Evolutionary conservation across 2,888 invertebrate species (phyloP).

Genomic region (Euplagia quadripunctaria): DNA sequence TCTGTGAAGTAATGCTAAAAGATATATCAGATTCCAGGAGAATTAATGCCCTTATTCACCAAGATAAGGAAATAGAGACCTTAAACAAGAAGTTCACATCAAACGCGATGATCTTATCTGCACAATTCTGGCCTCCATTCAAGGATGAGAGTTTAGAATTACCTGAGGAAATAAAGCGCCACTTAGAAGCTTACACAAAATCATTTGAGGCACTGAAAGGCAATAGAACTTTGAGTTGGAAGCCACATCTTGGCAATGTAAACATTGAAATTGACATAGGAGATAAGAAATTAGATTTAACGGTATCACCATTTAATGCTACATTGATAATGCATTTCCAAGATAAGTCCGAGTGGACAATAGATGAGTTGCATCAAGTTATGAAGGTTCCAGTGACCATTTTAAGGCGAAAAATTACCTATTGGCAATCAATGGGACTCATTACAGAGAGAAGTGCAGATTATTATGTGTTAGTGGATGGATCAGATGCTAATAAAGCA

Average conservation of each 20-base stretch:
- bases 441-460: slow-evolving; percentile 92
- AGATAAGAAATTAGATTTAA: slow-evolving; percentile 92
- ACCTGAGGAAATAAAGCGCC: slow-evolving; percentile 92
- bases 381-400: slow-evolving; percentile 96
- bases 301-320: slow-evolving; percentile 97
- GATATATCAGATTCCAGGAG: slow-evolving; percentile 98
- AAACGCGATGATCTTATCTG: slow-evolving; percentile 96
- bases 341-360: slow-evolving; percentile 93
- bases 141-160: slow-evolving; percentile 97
- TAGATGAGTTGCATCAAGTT: slow-evolving; percentile 94
- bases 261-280: slow-evolving; percentile 96
- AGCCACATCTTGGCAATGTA: slow-evolving; percentile 96
- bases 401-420: slow-evolving; percentile 94
- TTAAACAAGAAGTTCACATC: slow-evolving; percentile 77
- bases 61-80: slow-evolving; percentile 88
- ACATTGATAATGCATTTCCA: slow-evolving; percentile 98
- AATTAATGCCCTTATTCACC: slow-evolving; percentile 95
- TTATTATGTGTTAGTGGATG: slow-evolving; percentile 91
- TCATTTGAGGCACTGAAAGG: slow-evolving; percentile 96
- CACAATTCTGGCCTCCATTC: slow-evolving; percentile 99
- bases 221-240: slow-evolving; percentile 97
- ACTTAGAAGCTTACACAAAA: slow-evolving; percentile 95
- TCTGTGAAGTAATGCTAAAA: slow-evolving; percentile 99
- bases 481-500: slow-evolving; percentile 84
- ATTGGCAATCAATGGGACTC: slow-evolving; percentile 98